phyloP scores from a whole-genome alignment of 2,113 vertebrate species.

The Climacteris rufus region DNA sequence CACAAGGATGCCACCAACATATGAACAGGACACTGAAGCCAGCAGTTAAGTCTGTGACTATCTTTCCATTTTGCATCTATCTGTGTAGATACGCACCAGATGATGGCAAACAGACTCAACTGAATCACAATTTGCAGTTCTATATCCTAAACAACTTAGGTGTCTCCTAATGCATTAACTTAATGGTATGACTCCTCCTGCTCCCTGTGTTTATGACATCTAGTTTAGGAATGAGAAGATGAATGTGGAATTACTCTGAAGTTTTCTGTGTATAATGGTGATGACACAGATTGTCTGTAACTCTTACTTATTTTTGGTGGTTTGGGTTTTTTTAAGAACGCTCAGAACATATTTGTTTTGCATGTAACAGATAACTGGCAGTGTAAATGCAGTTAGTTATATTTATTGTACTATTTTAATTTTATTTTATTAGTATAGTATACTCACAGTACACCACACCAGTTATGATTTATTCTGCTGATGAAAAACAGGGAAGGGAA shows the following conservation, averaged over 20 bases:
- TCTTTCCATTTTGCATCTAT: background rate
- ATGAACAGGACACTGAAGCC: background rate
- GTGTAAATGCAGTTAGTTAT: background rate
- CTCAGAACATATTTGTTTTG: background rate
- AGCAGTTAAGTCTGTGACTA: background rate
- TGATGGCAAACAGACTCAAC: background rate
- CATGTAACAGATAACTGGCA: background rate
- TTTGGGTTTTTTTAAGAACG: background rate
- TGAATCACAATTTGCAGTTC: background rate
- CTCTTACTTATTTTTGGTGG: background rate
- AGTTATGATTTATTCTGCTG: background rate
- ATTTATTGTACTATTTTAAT: background rate
- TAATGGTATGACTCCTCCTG: accelerated
- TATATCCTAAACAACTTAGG: background rate
- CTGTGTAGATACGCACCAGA: background rate
- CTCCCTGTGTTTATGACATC: background rate
- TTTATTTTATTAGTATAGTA: background rate
- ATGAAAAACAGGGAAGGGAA: background rate
- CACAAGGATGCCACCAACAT: accelerated
- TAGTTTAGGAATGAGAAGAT: background rate
- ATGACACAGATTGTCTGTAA: background rate
- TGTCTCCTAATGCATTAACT: background rate
- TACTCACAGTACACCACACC: background rate
- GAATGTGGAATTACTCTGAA: background rate
- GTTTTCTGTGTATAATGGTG: too few relatives aligned